Conservation (phyloP, 2,888 invertebrate genomes). For the Zhuqinia jingwanae region DNA sequence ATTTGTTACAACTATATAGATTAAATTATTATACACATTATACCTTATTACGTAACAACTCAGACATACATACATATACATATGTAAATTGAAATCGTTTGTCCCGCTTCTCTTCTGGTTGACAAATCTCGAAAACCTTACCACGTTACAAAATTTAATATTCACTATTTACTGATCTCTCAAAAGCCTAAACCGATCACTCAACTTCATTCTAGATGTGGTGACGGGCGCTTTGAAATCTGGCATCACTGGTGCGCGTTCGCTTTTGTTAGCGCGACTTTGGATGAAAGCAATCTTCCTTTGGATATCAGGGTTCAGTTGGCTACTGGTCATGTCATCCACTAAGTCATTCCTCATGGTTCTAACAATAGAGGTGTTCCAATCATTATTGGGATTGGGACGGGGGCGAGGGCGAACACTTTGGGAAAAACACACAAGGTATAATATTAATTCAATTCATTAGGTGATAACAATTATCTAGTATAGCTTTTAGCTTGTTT, state of each 20-base stretch:
- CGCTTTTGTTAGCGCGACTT: constrained; percentile 66
- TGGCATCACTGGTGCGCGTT: constrained; percentile 68
- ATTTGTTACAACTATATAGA: not conserved
- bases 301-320: constrained; percentile 78
- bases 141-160: not conserved
- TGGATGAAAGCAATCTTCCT: constrained; percentile 77
- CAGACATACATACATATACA: no score
- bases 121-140: not conserved
- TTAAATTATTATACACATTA: not conserved
- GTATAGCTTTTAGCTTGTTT: not conserved
- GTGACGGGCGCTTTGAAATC: constrained; percentile 77
- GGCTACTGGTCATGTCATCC: constrained; percentile 65
- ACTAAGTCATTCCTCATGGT: constrained; percentile 64
- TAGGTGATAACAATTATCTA: no score
- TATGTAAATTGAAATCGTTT: not conserved
- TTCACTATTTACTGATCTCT: constrained; percentile 53
- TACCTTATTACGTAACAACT: not conserved
- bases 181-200: constrained; percentile 76
- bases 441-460: no score
- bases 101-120: not conserved
- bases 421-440: no score
- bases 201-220: constrained; percentile 75
- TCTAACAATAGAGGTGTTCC: constrained; percentile 70
- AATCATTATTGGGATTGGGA: constrained; percentile 41
- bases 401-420: not conserved